Evolutionary conservation across 2,113 vertebrate genomes (phyloP), one percentile per base, ranked within the genome.

Genomic region (Pomatostomus ruficeps): DNA sequence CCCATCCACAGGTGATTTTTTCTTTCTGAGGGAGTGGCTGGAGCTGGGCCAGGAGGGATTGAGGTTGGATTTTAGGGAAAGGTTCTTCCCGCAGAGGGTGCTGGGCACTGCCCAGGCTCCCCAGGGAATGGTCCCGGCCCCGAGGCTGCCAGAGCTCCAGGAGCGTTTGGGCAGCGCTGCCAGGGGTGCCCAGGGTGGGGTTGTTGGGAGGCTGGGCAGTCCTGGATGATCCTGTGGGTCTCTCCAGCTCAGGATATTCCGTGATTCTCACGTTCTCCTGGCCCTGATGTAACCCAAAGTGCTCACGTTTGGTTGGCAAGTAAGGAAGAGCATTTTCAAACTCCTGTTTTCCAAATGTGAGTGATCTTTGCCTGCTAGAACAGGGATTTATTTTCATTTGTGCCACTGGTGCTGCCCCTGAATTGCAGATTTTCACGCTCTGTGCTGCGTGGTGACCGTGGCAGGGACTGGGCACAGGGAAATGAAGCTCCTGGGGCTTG

Each of bases 161-260:
- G 70, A 55, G 82, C 35, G 3, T 68, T 81, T 58, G 78, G 76
- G 0, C 61, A 55, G 2, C 33, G 11, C 54, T 82, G 36, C 80
- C 68, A 84, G 81, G 71, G 71, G 14, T 66, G 82, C 23, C 10
- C 51, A 66, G 82, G 82, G 0, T n/a, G 70, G 35, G 24, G 1
- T 29, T 74, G 15, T 0, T 28, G 49, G 33, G 49, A 2, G 6
- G 2, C 68, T 46, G 58, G 12, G 59, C 70, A 48, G 58, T n/a
- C n/a, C n/a, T n/a, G n/a, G n/a, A n/a, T 4, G 8, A 1, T 49
- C 82, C 45, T 49, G 31, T 0, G 36, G 11, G 9, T 58, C 11
- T 6, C 2, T 0, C 67, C 43, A 2, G 0, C 36, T 51, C 26
- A 26, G 62, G 22, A 7, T 1, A 33, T 45, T 76, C 33, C 2